phyloP scores from a whole-genome alignment of 2,888 invertebrate genomes.

The Epinotia demarniana region DNA sequence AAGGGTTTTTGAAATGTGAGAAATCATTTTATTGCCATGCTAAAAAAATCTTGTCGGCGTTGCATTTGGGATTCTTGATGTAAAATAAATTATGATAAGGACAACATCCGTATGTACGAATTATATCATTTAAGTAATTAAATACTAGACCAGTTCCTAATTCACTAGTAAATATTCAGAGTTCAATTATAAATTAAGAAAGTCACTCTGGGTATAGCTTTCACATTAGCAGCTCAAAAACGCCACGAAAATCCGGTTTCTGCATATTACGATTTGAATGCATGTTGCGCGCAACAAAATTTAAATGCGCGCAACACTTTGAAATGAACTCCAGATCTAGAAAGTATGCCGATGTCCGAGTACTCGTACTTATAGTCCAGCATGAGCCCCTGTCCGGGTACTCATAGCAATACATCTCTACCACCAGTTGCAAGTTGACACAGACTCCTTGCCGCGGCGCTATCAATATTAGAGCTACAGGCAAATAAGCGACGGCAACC shows the following conservation, averaged over 20 bases:
- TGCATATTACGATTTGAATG: too few species aligned
- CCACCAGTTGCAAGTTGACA: constrained; percentile 11
- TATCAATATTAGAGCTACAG: constrained; percentile 76
- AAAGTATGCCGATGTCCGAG: neutral
- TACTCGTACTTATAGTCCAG: neutral
- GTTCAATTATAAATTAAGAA: too few species aligned
- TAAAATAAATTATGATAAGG: neutral
- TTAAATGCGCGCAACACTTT: too few species aligned
- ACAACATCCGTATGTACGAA: too few species aligned
- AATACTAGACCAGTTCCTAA: too few species aligned
- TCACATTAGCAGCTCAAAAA: too few species aligned
- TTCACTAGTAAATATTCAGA: too few species aligned
- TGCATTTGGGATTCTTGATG: constrained; percentile 8
- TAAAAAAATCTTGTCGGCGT: constrained; percentile 10
- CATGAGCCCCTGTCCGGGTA: neutral
- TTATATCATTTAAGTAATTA: neutral
- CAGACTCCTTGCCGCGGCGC: constrained; percentile 50
- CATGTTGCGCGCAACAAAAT: too few species aligned
- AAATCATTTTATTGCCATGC: constrained; percentile 19
- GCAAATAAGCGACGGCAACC: constrained; percentile 66
- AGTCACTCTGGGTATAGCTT: too few species aligned
- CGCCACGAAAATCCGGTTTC: too few species aligned
- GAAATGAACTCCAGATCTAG: neutral
- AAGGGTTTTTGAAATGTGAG: constrained; percentile 54
- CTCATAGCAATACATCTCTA: constrained; percentile 10